Base-by-base conservation (phyloP, 2,797 vertebrate species). In the Poecilia velifera region DNA sequence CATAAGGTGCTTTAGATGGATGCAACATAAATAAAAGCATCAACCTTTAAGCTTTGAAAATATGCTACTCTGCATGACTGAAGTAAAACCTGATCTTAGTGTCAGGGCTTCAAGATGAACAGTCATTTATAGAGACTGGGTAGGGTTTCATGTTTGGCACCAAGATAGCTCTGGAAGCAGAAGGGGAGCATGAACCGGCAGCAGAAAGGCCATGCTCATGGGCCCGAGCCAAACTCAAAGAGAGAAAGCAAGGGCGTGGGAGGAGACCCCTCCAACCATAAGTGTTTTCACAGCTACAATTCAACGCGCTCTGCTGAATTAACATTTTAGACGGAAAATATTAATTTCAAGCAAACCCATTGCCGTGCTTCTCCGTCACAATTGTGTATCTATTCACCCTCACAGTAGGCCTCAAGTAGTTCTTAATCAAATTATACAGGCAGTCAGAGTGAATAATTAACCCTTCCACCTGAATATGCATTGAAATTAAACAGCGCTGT, bases 361-460 rank as follows among this genome's bases (percentile, higher is more conserved):
- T 91, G 91, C 91, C 82, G 89, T 87, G 82, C 93, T 93, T 88
- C 87, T 91, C 87, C 85, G 76, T 84, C 79, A 88, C 82, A 85
- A 92, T 91, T 94, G 88, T 92, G 90, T 90, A 88, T 92, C 88
- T 88, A 93, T 94, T 95, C 92, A 94, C 87, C 89, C 88, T 87
- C 92, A 79, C 91, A 93, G 92, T 92, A 84, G 91, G 91, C 82
- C 79, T 93, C 81, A 87, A 96, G 93, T 92, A 93, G 90, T 93
- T 95, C 91, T 94, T 95, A 94, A 95, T 94, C 87, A 94, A 95
- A 95, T 93, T 93, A 95, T 90, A 92, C 87, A 94, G 85, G 91
- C 93, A 91, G 90, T 90, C 91, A 88, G 89, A 93, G 89, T 88
- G 89, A 93, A 92, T 94, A 93, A 94, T 95, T 92, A 94, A 94